Evolutionary conservation across 2,797 vertebrate species (phyloP), one percentile per base, ranked within the genome.

Genomic region (Spinibarbus caldwelli): DNA sequence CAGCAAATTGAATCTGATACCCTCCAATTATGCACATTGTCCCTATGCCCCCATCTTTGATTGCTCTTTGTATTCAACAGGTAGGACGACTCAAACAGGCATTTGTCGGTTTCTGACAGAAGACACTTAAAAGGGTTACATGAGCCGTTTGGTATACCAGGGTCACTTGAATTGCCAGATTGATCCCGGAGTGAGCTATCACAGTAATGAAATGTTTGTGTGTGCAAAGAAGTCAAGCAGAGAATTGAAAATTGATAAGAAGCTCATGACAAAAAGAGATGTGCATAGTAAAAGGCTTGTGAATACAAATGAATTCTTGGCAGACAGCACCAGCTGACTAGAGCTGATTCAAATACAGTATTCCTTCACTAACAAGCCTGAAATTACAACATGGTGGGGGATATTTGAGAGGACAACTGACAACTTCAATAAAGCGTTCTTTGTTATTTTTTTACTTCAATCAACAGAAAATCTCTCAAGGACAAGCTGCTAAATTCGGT

Each of bases 201-300:
- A 82, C 67, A 34, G 75, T 81, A 71, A 68, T 75, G 43, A 73
- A 85, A 72, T 82, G 83, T 90, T 87, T 88, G 84, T 85, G 86
- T 81, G 77, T 70, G 81, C 80, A 87, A 86, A 87, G 88, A 86
- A 87, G 86, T 84, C 89, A 88, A 88, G 89, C 88, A 87, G 87
- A 87, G 88, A 89, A 89, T 83, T 88, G 89, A 88, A 90, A 89
- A 87, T 88, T 78, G 88, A 89, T 82, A 75, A 79, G 73, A 86
- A 87, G 77, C 80, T 84, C 67, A 82, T 84, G 85, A 84, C 82
- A 82, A 86, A 66, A 86, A 85, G 34, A 86, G 68, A 84, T 47
- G 52, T 86, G 86, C 81, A 88, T 87, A 34, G 82, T 86, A 85
- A 89, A 89, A 87, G 80, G 84, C 41, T 86, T 84, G 88, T 88